phyloP scores from a whole-genome alignment of 2,888 invertebrate genomes.

The Onchidella celtica region DNA sequence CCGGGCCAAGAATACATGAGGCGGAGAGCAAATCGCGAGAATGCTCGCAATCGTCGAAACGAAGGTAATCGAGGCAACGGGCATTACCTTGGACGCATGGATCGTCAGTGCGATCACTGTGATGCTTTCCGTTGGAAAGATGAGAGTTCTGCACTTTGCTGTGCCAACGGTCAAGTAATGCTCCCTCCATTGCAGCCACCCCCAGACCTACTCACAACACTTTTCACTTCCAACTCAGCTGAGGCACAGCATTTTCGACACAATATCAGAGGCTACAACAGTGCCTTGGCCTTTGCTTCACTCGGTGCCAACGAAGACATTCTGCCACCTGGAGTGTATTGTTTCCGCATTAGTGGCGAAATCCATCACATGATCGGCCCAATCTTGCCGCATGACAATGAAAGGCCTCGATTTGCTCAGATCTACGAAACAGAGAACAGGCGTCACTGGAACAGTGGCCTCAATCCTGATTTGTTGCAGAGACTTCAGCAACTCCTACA shows the following conservation, averaged over 20 bases:
- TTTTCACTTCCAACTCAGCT: background rate
- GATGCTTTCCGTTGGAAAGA: background rate
- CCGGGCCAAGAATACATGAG: background rate
- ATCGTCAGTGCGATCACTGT: too few relatives aligned
- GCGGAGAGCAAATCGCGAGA: background rate
- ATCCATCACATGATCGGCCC: background rate
- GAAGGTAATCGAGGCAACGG: background rate
- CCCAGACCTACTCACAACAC: background rate
- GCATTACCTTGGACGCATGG: background rate
- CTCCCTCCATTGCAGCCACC: background rate
- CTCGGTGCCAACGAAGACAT: slow-evolving; percentile 5
- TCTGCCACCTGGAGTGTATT: background rate
- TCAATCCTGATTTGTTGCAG: background rate
- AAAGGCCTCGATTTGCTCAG: background rate
- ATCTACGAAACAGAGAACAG: background rate
- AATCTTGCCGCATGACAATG: background rate
- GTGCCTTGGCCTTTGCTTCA: slow-evolving; percentile 2
- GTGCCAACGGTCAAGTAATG: background rate
- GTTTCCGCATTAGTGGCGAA: background rate
- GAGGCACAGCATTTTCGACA: background rate
- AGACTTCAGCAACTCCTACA: background rate
- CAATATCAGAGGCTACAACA: background rate
- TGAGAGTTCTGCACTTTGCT: background rate
- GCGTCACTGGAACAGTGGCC: background rate
- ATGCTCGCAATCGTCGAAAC: background rate